Percentiles rank a stretch among this genome's conserved stretches.
Evolutionary conservation across 2,888 invertebrate genomes (phyloP).

Genomic region (Amblyjoppa proteus): DNA sequence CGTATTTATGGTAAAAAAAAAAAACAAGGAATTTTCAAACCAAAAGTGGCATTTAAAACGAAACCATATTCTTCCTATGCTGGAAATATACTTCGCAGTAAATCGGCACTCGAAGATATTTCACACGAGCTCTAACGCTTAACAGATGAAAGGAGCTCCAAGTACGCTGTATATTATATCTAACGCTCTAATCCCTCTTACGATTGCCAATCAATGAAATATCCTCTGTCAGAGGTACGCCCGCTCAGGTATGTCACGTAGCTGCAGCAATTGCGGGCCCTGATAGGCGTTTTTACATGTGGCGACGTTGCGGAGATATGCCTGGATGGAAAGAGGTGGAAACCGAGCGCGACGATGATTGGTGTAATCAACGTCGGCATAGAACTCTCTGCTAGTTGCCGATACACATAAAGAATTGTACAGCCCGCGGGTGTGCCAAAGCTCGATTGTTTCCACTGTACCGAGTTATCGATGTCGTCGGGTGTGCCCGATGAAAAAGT

Average conservation of each 20-base stretch:
- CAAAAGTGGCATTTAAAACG: too few species aligned
- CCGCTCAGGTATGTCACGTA: not conserved
- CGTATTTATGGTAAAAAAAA: too few species aligned
- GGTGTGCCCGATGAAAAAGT: slow-evolving; percentile 16
- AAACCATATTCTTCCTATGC: too few species aligned
- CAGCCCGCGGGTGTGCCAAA: slow-evolving; percentile 36
- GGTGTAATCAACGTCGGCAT: slow-evolving; percentile 50
- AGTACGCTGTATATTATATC: not conserved
- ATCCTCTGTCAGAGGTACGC: not conserved
- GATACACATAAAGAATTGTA: slow-evolving; percentile 42
- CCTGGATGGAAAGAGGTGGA: not conserved
- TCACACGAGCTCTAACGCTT: too few species aligned
- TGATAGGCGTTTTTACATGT: not conserved
- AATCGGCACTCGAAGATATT: too few species aligned
- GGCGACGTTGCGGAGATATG: not conserved
- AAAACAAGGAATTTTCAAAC: too few species aligned
- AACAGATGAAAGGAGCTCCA: too few species aligned
- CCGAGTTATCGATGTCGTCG: slow-evolving; percentile 52
- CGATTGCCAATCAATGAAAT: not conserved
- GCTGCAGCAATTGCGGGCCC: not conserved
- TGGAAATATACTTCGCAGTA: too few species aligned
- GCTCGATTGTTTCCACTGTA: slow-evolving; percentile 47
- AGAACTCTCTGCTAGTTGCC: slow-evolving; percentile 28
- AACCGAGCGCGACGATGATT: slow-evolving; percentile 45
- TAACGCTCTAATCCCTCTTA: not conserved